Percentiles rank a stretch among this genome's conserved stretches.
Evolutionary conservation across 2,888 invertebrate species (phyloP).

Genomic region (Globia sparganii): DNA sequence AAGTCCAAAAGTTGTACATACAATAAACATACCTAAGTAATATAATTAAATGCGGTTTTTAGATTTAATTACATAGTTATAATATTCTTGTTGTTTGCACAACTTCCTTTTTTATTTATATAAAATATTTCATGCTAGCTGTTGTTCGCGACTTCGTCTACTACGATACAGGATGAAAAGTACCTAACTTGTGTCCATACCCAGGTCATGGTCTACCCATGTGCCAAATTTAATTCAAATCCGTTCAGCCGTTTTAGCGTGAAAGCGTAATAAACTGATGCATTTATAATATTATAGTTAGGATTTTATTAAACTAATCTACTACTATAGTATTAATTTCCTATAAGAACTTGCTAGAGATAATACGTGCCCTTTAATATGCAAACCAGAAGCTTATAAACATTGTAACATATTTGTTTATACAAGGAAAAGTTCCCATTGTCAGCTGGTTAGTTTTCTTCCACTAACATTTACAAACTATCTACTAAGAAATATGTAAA

Average conservation of each 20-base stretch:
- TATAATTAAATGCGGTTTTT: neutral
- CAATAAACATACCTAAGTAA: neutral
- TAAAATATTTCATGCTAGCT: neutral
- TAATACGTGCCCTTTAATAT: neutral
- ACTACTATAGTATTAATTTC: constrained; percentile 3
- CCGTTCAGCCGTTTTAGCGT: neutral
- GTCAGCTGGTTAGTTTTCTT: neutral
- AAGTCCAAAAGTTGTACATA: neutral
- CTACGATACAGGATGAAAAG: neutral
- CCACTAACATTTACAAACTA: constrained; percentile 20
- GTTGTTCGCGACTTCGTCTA: neutral
- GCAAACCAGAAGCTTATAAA: constrained; percentile 16
- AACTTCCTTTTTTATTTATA: neutral
- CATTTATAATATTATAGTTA: neutral
- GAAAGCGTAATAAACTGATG: neutral
- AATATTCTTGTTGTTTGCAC: neutral
- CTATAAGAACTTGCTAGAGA: neutral
- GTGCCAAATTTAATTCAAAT: neutral
- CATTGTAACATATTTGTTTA: constrained; percentile 25
- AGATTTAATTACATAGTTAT: neutral
- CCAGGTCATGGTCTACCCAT: neutral
- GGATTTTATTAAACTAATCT: neutral
- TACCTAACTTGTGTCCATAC: accelerated
- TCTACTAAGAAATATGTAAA: constrained; percentile 12
- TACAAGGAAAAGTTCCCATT: constrained; percentile 9